Evolutionary conservation across 2,797 vertebrate genomes (phyloP).

Genomic region (Coreius guichenoti): DNA sequence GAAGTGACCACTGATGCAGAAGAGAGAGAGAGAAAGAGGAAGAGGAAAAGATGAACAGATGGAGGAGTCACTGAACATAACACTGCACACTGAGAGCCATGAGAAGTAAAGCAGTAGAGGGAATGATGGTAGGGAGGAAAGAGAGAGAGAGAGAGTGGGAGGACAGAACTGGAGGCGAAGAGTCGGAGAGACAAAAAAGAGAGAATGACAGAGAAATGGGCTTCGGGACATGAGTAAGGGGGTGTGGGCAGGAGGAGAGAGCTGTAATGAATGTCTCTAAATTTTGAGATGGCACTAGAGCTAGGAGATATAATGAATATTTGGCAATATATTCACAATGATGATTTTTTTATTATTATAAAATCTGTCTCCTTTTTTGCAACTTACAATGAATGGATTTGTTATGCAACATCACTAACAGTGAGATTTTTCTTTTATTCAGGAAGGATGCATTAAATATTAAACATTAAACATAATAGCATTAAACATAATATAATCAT

Average conservation of each 20-base stretch:
- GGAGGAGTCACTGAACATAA: conserved; percentile 68
- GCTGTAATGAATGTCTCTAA: conserved; percentile 32
- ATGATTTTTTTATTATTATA: neutral
- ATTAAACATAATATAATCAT: neutral
- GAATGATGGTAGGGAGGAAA: conserved; percentile 8
- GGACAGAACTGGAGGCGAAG: conserved; percentile 19
- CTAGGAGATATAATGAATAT: neutral
- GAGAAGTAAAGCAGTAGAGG: conserved; percentile 27
- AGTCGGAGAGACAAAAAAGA: conserved; percentile 37
- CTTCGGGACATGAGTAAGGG: conserved; percentile 37
- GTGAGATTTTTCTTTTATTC: neutral
- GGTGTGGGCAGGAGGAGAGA: conserved; percentile 45
- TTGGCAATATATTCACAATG: neutral
- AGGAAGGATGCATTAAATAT: neutral
- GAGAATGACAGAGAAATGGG: conserved; percentile 53
- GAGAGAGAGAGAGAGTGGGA: conserved; percentile 35
- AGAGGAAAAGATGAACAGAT: conserved; percentile 68
- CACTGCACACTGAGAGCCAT: conserved; percentile 51
- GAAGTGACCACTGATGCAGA: conserved; percentile 46
- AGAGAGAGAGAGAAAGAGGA: conserved; percentile 48
- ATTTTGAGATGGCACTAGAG: neutral
- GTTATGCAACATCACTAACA: neutral
- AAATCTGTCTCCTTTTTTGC: neutral
- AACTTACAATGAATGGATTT: neutral
- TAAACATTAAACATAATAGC: no score